phyloP scores from a whole-genome alignment of 2,113 vertebrate species.

The Archilochus colubris region DNA sequence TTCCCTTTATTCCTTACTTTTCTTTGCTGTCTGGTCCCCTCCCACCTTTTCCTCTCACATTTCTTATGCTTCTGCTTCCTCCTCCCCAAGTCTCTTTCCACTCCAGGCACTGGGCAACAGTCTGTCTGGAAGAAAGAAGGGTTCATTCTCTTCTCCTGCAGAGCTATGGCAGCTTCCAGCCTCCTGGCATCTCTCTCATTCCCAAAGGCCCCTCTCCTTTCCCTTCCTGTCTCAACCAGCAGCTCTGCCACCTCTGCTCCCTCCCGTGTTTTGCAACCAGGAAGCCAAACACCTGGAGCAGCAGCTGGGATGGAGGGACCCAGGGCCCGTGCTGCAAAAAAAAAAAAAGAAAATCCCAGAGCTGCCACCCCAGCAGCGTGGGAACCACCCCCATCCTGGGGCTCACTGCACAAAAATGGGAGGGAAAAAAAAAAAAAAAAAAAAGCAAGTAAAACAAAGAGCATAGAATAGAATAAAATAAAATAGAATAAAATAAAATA shows the following conservation, averaged over 20 bases:
- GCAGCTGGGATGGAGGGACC: neutral
- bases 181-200: neutral
- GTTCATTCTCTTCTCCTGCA: neutral
- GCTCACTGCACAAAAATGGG: too few species aligned
- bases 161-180: neutral
- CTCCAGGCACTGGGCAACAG: neutral
- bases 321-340: neutral
- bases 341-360: too few species aligned
- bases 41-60: neutral
- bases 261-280: neutral
- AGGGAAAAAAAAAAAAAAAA: too few species aligned
- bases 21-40: neutral
- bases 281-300: neutral
- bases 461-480: too few species aligned
- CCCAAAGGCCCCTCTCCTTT: conserved; percentile 1
- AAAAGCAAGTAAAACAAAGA: too few species aligned
- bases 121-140: neutral
- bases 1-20: neutral
- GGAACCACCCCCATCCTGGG: neutral
- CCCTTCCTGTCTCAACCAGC: conserved; percentile 11
- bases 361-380: neutral
- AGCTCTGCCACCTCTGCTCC: neutral
- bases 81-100: neutral
- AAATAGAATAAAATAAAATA: too few species aligned
- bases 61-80: neutral